Percentiles rank a stretch among this genome's conserved stretches.
These are phyloP conservation scores for Anastatus disparis DNA, from an alignment of 1,140 invertebrate genomes.

Conservation along the genomic window DNA sequence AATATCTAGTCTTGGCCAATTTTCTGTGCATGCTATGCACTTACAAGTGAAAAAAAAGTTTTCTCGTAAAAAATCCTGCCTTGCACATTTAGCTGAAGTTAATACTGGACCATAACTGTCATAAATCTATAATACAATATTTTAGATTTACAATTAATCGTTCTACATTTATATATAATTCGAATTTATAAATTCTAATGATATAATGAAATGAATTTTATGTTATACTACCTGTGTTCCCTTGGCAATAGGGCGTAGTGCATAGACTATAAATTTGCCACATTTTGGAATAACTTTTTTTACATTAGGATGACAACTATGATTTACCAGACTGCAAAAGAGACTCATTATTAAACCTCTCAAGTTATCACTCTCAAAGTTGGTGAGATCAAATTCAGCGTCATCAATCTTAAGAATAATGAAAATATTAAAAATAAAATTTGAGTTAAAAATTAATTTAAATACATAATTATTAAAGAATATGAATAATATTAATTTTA, in stretches of 20 bases:
- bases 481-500: neutral
- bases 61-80: neutral
- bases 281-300: neutral
- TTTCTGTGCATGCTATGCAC: neutral
- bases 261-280: neutral
- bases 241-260: neutral
- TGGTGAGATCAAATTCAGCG: neutral
- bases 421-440: neutral
- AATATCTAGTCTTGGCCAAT: too few relatives aligned
- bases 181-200: neutral
- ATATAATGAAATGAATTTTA: neutral
- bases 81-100: neutral
- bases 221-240: neutral
- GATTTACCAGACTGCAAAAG: slow-evolving; percentile 86
- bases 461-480: neutral
- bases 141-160: neutral
- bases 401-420: neutral
- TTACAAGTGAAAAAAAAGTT: neutral
- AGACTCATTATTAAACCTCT: slow-evolving; percentile 76
- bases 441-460: neutral
- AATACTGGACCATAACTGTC: neutral
- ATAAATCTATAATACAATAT: neutral
- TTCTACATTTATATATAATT: neutral
- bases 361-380: neutral
- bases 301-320: slow-evolving; percentile 90